These are phyloP conservation scores for Gymnodraco acuticeps DNA, from an alignment of 2,797 vertebrate genomes.

Conservation along the genomic window DNA sequence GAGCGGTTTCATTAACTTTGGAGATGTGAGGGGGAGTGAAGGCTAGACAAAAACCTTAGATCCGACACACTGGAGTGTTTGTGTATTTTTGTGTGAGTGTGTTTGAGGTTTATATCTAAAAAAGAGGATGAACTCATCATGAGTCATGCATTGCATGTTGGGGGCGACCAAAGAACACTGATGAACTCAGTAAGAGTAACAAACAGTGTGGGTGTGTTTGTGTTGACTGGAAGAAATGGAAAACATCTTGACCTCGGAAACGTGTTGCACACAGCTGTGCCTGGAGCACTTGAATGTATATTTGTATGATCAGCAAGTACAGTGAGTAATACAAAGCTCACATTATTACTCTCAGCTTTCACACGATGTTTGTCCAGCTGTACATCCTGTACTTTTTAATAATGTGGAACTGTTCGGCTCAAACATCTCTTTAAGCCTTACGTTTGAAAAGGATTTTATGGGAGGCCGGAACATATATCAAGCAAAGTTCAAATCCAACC, in stretches of 20 bases:
- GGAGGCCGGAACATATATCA: not conserved
- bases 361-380: too few relatives aligned
- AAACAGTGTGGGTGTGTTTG: not conserved
- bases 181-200: not conserved
- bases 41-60: constrained; percentile 52
- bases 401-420: not conserved
- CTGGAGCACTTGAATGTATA: not conserved
- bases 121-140: constrained; percentile 31
- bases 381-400: too few relatives aligned
- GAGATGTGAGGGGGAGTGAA: constrained; percentile 21
- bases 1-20: constrained; percentile 58
- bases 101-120: not conserved
- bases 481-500: too few relatives aligned
- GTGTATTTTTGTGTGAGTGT: constrained; percentile 8
- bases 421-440: not conserved
- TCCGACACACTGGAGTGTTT: constrained; percentile 21
- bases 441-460: not conserved
- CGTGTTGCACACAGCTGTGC: too few relatives aligned
- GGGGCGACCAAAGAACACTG: not conserved
- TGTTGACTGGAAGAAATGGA: not conserved
- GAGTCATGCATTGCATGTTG: constrained; percentile 22
- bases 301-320: not conserved
- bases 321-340: too few relatives aligned
- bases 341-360: too few relatives aligned
- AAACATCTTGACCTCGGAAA: too few relatives aligned